These are phyloP conservation scores for Cryptotis parvus DNA, from an alignment of 2,113 vertebrate species.

Conservation along the genomic window DNA sequence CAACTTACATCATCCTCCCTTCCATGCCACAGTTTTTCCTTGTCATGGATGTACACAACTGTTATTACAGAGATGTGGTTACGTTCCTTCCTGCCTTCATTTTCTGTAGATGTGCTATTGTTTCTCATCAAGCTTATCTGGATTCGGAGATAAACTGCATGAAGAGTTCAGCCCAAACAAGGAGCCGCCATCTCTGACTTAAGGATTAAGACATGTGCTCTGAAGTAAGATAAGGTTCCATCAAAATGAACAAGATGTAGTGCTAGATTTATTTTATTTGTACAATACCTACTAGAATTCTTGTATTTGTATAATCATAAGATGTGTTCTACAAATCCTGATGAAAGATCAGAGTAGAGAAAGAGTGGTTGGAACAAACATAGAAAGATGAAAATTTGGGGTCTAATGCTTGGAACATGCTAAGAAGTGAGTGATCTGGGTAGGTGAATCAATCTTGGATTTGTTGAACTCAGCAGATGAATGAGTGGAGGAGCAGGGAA, in stretches of 20 bases:
- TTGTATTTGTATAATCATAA: neutral
- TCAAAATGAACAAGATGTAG: neutral
- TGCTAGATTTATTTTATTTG: conserved; percentile 45
- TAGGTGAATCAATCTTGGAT: no score
- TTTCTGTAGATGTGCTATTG: neutral
- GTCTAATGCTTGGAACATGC: no score
- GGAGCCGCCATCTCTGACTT: neutral
- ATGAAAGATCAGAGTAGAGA: no score
- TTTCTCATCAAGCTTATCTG: conserved; percentile 47
- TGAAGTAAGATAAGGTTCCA: neutral
- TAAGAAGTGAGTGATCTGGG: no score
- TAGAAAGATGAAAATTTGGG: no score
- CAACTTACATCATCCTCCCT: neutral
- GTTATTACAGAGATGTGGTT: neutral
- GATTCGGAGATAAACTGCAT: neutral
- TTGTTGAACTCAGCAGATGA: no score
- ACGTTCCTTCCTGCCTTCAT: neutral
- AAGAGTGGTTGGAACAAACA: no score
- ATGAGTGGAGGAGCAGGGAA: no score
- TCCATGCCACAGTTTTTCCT: neutral
- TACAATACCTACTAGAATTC: no score
- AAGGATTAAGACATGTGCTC: conserved; percentile 3
- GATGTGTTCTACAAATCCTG: no score
- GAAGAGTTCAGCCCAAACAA: conserved; percentile 4
- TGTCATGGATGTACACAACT: neutral